These are phyloP conservation scores for Benitochromis conjunctus DNA, from an alignment of 2,113 vertebrate species.

Conservation along the genomic window DNA sequence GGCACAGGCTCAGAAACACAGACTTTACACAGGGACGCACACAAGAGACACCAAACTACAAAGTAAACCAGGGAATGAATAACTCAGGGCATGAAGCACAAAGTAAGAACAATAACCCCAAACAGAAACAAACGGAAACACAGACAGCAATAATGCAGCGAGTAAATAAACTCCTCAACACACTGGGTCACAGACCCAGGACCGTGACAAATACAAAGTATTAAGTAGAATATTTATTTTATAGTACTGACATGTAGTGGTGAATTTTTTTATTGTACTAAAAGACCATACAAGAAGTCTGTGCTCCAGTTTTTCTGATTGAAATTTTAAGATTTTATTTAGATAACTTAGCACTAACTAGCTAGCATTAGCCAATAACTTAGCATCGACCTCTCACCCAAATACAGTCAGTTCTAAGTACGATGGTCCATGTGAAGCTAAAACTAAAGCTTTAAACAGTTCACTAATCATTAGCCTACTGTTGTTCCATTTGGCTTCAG, in stretches of 20 bases:
- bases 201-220: too few relatives aligned
- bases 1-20: too few relatives aligned
- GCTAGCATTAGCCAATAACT: neutral
- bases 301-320: neutral
- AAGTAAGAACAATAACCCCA: too few relatives aligned
- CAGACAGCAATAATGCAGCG: too few relatives aligned
- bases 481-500: too few relatives aligned
- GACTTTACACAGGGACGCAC: too few relatives aligned
- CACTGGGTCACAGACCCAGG: too few relatives aligned
- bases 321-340: neutral
- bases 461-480: neutral
- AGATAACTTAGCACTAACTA: neutral
- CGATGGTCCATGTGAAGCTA: rapidly evolving
- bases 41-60: too few relatives aligned
- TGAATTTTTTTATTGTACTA: neutral
- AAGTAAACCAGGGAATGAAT: too few relatives aligned
- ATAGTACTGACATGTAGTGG: neutral
- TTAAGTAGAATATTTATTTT: neutral
- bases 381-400: neutral
- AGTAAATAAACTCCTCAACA: too few relatives aligned
- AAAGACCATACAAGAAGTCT: neutral
- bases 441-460: neutral
- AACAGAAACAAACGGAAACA: too few relatives aligned
- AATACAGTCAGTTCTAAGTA: neutral
- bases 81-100: too few relatives aligned